Evolutionary conservation across 2,113 vertebrate species (phyloP).

Genomic region (Rhabdomys dilectus): DNA sequence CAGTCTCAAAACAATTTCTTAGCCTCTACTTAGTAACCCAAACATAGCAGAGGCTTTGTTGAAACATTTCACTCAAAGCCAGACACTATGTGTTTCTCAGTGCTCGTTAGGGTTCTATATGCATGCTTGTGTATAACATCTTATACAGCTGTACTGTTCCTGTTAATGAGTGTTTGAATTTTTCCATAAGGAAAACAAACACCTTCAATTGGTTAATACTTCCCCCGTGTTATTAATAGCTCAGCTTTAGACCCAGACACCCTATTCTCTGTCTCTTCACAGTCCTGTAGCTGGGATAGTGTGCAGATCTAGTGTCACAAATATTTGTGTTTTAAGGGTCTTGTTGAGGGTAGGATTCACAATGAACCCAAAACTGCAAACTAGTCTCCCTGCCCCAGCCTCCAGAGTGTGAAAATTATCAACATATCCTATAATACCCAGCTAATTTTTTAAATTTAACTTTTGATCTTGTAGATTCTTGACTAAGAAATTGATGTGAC

Average conservation of each 20-base stretch:
- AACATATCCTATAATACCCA: too few species aligned
- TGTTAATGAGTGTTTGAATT: not conserved
- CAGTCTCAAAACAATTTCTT: too few species aligned
- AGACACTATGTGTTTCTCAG: not conserved
- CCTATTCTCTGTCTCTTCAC: not conserved
- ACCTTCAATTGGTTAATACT: not conserved
- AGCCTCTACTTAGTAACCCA: too few species aligned
- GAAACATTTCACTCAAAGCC: too few species aligned
- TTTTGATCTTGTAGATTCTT: conserved; percentile 18
- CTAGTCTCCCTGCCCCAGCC: not conserved
- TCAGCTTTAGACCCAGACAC: not conserved
- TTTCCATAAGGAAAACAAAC: not conserved
- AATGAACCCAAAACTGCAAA: not conserved
- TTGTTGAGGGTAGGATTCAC: not conserved
- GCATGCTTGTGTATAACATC: not conserved
- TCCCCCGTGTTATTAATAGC: not conserved
- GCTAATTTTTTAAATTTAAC: not conserved
- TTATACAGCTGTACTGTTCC: not conserved
- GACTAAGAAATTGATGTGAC: not conserved
- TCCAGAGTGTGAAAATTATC: not conserved
- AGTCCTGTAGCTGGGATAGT: not conserved
- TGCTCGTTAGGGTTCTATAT: not conserved
- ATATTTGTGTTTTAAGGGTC: not conserved
- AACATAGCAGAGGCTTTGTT: too few species aligned
- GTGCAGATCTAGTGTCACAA: not conserved